Percentiles rank a stretch among this genome's conserved stretches.
These are phyloP conservation scores for Loripinus fragilis DNA, from an alignment of 2,888 invertebrate species.

Conservation along the genomic window DNA sequence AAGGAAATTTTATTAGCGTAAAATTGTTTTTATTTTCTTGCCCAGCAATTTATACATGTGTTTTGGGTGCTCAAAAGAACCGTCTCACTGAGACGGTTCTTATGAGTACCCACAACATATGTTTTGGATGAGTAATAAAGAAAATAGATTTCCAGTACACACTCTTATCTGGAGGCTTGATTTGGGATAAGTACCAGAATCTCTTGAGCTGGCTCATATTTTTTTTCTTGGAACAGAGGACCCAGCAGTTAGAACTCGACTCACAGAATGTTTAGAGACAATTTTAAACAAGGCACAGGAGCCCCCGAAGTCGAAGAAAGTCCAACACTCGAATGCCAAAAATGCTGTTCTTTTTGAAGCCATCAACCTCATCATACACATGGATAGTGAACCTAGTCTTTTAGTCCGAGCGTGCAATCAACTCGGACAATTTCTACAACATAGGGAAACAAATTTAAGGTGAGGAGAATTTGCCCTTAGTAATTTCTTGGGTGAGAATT, in stretches of 20 bases:
- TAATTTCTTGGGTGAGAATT: no score
- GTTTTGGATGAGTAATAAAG: no score
- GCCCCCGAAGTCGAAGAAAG: conserved; percentile 98
- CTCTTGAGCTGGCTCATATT: no score
- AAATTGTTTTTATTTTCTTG: no score
- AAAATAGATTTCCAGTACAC: no score
- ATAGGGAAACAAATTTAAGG: conserved; percentile 97
- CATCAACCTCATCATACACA: conserved; percentile 99
- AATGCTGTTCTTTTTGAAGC: conserved; percentile 99
- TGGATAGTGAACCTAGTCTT: conserved; percentile 98
- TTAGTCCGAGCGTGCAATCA: conserved; percentile 99
- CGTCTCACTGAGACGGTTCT: no score
- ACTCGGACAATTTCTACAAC: conserved; percentile 97
- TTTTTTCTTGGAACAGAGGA: conserved; percentile 85
- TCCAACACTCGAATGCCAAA: conserved; percentile 99
- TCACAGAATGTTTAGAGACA: conserved; percentile 99
- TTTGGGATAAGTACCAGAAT: no score
- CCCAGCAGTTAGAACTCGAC: conserved; percentile 96
- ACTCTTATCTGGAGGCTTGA: no score
- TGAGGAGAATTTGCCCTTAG: conserved; percentile 67
- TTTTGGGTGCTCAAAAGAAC: no score
- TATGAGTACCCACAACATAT: no score
- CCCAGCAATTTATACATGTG: no score
- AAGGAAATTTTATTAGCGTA: no score
- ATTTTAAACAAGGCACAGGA: conserved; percentile 99